phyloP scores from a whole-genome alignment of 2,113 vertebrate species.

The Capra hircus region DNA sequence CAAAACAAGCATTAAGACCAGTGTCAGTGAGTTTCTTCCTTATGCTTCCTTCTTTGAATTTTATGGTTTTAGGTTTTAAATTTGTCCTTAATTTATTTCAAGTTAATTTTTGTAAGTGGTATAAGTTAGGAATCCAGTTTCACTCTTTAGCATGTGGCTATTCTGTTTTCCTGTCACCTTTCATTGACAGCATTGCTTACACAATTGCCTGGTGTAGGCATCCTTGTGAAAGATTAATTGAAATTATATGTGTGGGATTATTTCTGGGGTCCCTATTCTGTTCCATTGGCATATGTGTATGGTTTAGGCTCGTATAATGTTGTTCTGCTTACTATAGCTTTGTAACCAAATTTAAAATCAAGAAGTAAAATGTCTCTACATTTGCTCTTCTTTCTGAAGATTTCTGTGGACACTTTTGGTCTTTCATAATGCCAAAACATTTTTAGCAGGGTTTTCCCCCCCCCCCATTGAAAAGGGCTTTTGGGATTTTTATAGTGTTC shows the following conservation, averaged over 20 bases:
- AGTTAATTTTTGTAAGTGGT: background rate
- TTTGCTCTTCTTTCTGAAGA: background rate
- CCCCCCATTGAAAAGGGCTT: background rate
- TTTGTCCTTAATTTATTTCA: background rate
- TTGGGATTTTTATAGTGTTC: background rate
- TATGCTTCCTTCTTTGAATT: background rate
- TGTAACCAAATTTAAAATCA: background rate
- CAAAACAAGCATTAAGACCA: background rate
- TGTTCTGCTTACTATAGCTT: background rate
- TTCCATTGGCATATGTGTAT: background rate
- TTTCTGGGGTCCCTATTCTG: background rate
- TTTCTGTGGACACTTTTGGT: background rate
- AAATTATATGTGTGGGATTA: background rate
- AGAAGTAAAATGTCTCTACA: background rate
- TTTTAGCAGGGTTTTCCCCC: too few species aligned
- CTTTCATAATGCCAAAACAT: background rate
- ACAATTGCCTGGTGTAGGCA: background rate
- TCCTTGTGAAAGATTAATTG: background rate
- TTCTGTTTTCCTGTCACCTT: background rate
- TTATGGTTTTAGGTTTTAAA: background rate
- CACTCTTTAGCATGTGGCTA: background rate
- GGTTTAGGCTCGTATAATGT: background rate
- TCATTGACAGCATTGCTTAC: background rate
- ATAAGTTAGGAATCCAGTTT: background rate
- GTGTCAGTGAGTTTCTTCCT: background rate